phyloP scores from a whole-genome alignment of 1,140 invertebrate genomes.

The Chelonus insularis region DNA sequence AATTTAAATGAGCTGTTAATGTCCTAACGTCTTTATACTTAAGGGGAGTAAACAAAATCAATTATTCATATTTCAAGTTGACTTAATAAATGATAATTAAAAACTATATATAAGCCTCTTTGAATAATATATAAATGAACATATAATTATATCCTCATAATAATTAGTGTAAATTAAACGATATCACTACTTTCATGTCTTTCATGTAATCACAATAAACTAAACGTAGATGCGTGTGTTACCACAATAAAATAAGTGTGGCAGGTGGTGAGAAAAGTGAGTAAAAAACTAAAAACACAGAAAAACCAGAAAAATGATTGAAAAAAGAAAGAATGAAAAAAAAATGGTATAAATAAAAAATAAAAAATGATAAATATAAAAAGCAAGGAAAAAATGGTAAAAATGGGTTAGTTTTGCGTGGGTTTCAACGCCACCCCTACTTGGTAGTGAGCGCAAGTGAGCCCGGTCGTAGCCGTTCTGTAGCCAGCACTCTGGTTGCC shows the following conservation, averaged over 20 bases:
- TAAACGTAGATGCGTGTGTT: not conserved
- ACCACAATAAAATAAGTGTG: conserved; percentile 1
- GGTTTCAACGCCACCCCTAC: conserved; percentile 56
- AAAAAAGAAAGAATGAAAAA: not conserved
- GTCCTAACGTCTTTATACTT: too few species aligned
- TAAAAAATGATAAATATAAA: conserved; percentile 1
- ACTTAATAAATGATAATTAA: too few species aligned
- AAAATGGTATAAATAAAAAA: not conserved
- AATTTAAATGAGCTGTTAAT: too few species aligned
- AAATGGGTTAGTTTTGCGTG: conserved; percentile 48
- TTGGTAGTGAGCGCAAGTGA: not conserved
- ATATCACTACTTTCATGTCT: not conserved
- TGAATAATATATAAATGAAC: too few species aligned
- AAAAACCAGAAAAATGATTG: conserved; percentile 1
- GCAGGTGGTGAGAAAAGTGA: not conserved
- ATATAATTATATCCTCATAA: too few species aligned
- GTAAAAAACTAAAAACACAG: not conserved
- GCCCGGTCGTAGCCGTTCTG: conserved; percentile 26
- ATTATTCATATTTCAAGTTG: too few species aligned
- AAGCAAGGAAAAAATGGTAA: conserved; percentile 11
- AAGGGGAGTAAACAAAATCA: too few species aligned
- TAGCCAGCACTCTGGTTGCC: conserved; percentile 54
- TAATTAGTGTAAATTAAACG: conserved; percentile 1
- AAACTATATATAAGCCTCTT: too few species aligned
- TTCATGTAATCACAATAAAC: not conserved